phyloP scores from a whole-genome alignment of 2,888 invertebrate species.

The Hyposoter dolosus region DNA sequence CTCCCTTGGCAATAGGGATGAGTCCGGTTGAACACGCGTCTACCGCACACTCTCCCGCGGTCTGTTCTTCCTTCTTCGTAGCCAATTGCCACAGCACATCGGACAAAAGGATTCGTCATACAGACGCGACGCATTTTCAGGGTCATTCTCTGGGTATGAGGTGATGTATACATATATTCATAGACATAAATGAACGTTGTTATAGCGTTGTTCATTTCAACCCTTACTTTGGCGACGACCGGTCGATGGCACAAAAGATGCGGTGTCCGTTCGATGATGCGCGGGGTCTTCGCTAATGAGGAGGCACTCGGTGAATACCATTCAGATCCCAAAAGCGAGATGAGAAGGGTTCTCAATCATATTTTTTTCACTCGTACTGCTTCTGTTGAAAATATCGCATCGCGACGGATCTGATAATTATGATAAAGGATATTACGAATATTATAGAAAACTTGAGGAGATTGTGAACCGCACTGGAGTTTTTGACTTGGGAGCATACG shows the following conservation, averaged over 20 bases:
- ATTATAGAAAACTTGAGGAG: background rate
- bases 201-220: conserved; percentile 54
- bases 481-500: background rate
- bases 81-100: conserved; percentile 57
- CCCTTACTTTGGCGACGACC: conserved; percentile 48
- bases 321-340: conserved; percentile 32
- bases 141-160: conserved; percentile 42
- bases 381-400: background rate
- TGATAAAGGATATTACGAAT: background rate
- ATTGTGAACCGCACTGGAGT: background rate
- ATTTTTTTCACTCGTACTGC: conserved; percentile 10
- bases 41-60: conserved; percentile 19
- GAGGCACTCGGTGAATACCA: conserved; percentile 45
- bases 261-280: conserved; percentile 45
- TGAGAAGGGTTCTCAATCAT: conserved; percentile 20
- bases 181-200: background rate
- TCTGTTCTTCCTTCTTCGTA: conserved; percentile 48
- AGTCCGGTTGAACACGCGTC: conserved; percentile 54
- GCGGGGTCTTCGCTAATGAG: conserved; percentile 58
- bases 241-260: conserved; percentile 45
- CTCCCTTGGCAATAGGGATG: conserved; percentile 33
- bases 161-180: background rate
- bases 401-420: background rate
- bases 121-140: conserved; percentile 54
- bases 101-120: conserved; percentile 69